phyloP scores from a whole-genome alignment of 64 coral and sea anemone genomes.

The Actinia equina region DNA sequence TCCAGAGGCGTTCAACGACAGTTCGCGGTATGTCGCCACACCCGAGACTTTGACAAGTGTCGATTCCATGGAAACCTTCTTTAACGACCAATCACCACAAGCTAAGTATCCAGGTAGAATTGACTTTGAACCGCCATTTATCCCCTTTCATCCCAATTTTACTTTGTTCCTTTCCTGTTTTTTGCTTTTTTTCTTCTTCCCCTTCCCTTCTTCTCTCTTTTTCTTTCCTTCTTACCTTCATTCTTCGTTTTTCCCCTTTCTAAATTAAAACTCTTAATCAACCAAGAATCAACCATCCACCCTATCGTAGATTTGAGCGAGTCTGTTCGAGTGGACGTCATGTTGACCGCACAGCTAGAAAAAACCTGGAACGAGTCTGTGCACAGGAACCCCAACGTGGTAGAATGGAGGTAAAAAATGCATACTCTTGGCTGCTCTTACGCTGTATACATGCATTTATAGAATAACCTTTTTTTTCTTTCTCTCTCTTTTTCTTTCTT shows the following conservation, averaged over 20 bases:
- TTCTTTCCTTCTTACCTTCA: background rate
- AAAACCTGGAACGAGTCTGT: conserved; percentile 6
- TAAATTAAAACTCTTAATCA: background rate
- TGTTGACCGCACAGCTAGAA: background rate
- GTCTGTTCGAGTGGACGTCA: conserved; percentile 1
- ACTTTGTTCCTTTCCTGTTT: background rate
- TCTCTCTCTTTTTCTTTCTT: background rate
- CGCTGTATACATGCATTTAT: background rate
- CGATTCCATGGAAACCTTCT: background rate
- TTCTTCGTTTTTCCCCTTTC: background rate
- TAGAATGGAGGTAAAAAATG: conserved; percentile 16
- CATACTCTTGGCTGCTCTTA: background rate
- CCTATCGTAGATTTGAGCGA: conserved; percentile 9
- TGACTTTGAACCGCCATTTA: too few species aligned
- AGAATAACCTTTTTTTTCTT: background rate
- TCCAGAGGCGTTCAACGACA: conserved; percentile 10
- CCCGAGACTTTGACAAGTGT: background rate
- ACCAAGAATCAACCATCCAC: background rate
- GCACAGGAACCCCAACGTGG: background rate
- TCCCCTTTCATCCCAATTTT: background rate
- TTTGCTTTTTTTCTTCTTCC: background rate
- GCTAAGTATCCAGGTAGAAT: background rate
- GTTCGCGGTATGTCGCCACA: background rate
- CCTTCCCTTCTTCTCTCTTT: background rate
- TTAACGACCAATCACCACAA: background rate